Percentiles rank a stretch among this genome's conserved stretches.
phyloP scores from a whole-genome alignment of 2,888 invertebrate species.

The Brachycybe producta region DNA sequence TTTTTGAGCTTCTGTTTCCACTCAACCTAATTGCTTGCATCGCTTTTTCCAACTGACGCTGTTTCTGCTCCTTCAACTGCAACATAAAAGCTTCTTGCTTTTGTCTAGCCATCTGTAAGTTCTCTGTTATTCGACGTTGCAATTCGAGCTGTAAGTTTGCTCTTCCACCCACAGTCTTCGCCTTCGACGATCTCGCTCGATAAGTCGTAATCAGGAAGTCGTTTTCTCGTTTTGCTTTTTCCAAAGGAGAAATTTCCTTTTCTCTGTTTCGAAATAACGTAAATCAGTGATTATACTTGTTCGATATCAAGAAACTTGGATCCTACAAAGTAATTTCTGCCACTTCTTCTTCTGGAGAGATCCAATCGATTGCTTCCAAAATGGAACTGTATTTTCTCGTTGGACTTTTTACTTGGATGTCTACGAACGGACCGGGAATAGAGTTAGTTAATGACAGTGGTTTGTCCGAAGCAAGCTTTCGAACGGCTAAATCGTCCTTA shows the following conservation, averaged over 20 bases:
- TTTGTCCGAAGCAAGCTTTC: no score
- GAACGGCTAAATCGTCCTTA: no score
- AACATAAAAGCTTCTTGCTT: conserved; percentile 10
- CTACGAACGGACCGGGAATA: background rate
- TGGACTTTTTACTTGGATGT: background rate
- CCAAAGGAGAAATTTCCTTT: conserved; percentile 14
- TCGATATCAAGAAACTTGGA: background rate
- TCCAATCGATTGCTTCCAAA: conserved; percentile 11
- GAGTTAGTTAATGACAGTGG: no score
- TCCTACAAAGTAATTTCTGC: background rate
- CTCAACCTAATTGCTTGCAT: no score
- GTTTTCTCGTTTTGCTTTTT: conserved; percentile 18
- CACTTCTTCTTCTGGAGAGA: background rate
- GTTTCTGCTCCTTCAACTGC: conserved; percentile 9
- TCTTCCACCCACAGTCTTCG: conserved; percentile 2
- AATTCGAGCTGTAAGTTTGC: conserved; percentile 16
- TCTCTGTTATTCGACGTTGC: conserved; percentile 19
- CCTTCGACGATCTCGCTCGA: conserved; percentile 13
- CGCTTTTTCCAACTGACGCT: conserved; percentile 15
- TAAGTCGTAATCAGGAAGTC: conserved; percentile 13
- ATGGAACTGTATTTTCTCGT: background rate
- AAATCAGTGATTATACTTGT: background rate
- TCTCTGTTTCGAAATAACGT: background rate
- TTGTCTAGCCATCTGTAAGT: conserved; percentile 15
- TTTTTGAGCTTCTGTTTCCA: no score